phyloP scores from a whole-genome alignment of 2,113 vertebrate species.

The Cygnus buccinator region DNA sequence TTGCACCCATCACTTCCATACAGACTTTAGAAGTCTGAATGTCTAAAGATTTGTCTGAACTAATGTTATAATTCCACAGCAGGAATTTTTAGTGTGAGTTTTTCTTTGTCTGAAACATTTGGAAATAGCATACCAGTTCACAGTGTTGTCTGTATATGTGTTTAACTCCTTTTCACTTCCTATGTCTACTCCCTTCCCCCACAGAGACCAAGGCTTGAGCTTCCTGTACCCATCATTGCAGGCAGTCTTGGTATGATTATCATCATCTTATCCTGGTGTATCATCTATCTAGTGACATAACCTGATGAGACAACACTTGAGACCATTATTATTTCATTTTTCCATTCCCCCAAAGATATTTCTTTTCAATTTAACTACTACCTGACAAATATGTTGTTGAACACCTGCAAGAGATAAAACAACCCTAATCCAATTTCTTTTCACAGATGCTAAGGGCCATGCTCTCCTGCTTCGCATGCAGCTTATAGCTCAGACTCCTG shows the following conservation, averaged over 20 bases:
- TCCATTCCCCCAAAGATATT: conserved; percentile 57
- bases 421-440: conserved; percentile 65
- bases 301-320: conserved; percentile 27
- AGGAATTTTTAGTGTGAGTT: neutral
- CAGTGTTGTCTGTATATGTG: neutral
- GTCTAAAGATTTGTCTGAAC: neutral
- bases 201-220: neutral
- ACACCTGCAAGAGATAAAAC: conserved; percentile 62
- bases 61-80: neutral
- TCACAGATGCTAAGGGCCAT: conserved; percentile 38
- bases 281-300: conserved; percentile 44
- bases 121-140: neutral
- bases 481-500: conserved; percentile 46
- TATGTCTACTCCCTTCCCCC: neutral
- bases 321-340: conserved; percentile 66
- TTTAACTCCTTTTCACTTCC: neutral
- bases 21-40: neutral
- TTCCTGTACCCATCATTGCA: neutral
- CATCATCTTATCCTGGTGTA: conserved; percentile 25
- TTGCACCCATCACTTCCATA: neutral
- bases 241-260: conserved; percentile 36
- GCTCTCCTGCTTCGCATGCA: conserved; percentile 50
- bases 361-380: conserved; percentile 63
- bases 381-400: conserved; percentile 63
- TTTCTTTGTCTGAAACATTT: neutral